phyloP scores from a whole-genome alignment of 2,888 invertebrate species.

The Calameuta pallipes region DNA sequence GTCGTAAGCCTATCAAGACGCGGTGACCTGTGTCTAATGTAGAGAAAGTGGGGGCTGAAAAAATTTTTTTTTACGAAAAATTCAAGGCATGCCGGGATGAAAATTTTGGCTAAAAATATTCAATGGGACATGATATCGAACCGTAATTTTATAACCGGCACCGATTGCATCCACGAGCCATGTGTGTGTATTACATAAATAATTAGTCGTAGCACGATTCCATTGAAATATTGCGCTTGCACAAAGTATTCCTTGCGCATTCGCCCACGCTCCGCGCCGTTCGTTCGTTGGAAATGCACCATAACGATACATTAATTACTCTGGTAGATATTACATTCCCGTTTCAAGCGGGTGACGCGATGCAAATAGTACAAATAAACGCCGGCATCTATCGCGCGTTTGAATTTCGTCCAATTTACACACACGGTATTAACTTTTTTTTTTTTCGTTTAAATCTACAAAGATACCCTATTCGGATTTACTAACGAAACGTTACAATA shows the following conservation, averaged over 20 bases:
- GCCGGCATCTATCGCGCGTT: background rate
- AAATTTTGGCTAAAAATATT: background rate
- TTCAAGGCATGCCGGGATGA: background rate
- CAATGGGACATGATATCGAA: background rate
- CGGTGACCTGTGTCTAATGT: background rate
- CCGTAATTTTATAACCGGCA: background rate
- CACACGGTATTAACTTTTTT: background rate
- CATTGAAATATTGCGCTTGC: background rate
- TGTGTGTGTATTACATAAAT: background rate
- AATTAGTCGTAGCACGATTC: background rate
- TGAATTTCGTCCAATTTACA: background rate
- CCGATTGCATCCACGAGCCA: background rate
- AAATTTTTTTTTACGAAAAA: too few species aligned
- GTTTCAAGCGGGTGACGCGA: background rate
- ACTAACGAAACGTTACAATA: background rate
- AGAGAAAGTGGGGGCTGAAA: background rate
- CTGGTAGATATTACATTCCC: background rate
- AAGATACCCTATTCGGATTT: background rate
- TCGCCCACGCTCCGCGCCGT: too few species aligned
- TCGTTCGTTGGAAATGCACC: background rate
- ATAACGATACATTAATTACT: background rate
- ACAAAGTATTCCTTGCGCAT: background rate
- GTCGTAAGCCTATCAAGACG: background rate
- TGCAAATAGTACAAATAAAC: background rate
- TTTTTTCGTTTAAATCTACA: background rate